Evolutionary conservation across 2,888 invertebrate species (phyloP), one percentile per base, ranked within the genome.

Genomic region (Mythimna loreyi): DNA sequence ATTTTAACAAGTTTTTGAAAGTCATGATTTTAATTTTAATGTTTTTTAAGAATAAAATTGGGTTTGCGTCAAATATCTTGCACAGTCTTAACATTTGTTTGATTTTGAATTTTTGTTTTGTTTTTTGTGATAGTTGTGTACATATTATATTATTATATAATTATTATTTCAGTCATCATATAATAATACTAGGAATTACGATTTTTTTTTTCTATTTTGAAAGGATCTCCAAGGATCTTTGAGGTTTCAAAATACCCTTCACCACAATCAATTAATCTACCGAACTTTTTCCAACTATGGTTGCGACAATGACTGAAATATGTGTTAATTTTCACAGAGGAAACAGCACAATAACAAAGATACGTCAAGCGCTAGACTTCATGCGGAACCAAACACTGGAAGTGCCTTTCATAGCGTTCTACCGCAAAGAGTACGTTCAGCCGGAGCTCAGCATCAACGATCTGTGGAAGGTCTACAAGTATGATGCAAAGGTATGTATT

Each of bases 321-420:
- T 40, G 5, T 19, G 19, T 33, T 33, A 0, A 55, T 55, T 55
- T 55, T 53, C 4, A 9, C 56, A 93, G 98, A 96, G 79, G 97
- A 92, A 80, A 97, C 91, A 96, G 96, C 75, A 97, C 98, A 0
- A 96, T 98, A 25, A 97, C 97, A n/a, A 99, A 99, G 94, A 99
- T 99, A 62, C 97, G 98, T 56, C 99, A 99, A 91, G 99, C 99
- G 0, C 93, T 99, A 28, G 99, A 99, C 87, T 99, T 99, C 89
- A 99, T 99, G 97, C 96, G 99, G 50, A 99, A 99, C 91, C 98
- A 99, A 88, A 98, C 98, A 58, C 96, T 99, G 80, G 99, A 99
- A 95, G 99, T 99, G 52, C 99, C 99, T 0, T 99, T 99, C 92
- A 99, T 99, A 85, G 99, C 99, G 0, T 99, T 99, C 93, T 99